Base-by-base conservation (phyloP, 2,888 invertebrate genomes). In the Ophion ellenae region DNA sequence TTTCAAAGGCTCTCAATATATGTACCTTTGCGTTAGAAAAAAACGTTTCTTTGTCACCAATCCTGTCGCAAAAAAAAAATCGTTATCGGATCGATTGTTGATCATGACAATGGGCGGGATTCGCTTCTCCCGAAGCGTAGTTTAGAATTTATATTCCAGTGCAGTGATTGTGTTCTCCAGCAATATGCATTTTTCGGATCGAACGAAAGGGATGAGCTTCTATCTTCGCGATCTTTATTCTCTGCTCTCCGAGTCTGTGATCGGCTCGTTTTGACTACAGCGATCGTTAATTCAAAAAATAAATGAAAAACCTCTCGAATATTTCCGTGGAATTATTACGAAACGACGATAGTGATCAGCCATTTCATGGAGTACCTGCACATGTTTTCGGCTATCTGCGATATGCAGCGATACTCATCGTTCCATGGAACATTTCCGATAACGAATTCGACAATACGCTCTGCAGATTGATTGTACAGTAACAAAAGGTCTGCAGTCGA, bases 141-240 rank as follows among this genome's bases (percentile, higher is more conserved):
- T 53, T 53, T 53, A 17, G 53, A 53, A 53, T 17, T 53, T 1
- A 53, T 53, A 53, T 20, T 47, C 36, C 73, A 24, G 28, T 20
- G 20, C 36, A 63, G 28, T 36, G 32, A 47, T 11, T 59, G 24
- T 67, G 24, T 77, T 24, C 67, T 40, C 14, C 57, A 6, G 24
- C 59, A 40, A 24, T 40, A 77, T 17, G 24, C 57, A 67, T 40
- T 24, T 53, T 59, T 28, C 20, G 36, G 40, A 67, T 69, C 28
- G 24, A 77, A 57, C 67, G 53, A 71, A 20, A 17, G 36, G 53
- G 45, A 76, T 53, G 36, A 17, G 6, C 2, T 2, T 28, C 10
- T 69, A 53, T 57, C 36, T 63, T 59, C 6, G 17, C 20, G 32
- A 70, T 79, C 40, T 79, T 79, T 7, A 63, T 20, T 70, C 61